Evolutionary conservation across 1,140 invertebrate genomes (phyloP).

Genomic region (Nasonia vitripennis): DNA sequence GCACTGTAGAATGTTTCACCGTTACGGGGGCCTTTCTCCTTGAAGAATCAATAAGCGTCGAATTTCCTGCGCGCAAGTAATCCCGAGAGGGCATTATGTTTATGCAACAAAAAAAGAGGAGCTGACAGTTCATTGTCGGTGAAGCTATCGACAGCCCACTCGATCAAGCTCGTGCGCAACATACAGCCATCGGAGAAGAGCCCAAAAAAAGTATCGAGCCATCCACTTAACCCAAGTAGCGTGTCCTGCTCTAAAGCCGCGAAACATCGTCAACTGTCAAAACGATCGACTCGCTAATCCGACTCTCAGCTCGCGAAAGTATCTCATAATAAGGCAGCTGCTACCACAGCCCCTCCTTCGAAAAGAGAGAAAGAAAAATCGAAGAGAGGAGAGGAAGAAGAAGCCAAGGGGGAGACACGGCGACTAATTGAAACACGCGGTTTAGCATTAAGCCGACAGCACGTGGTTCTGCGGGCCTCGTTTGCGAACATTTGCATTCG

Average conservation of each 20-base stretch:
- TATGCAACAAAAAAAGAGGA: background rate
- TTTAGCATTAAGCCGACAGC: constrained; percentile 3
- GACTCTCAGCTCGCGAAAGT: background rate
- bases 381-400: background rate
- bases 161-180: background rate
- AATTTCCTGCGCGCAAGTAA: no score
- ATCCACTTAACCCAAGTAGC: background rate
- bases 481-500: background rate
- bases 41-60: background rate
- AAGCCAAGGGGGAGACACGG: background rate
- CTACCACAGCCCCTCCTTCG: background rate
- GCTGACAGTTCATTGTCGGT: background rate
- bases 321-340: constrained; percentile 3
- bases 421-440: background rate
- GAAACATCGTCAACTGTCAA: background rate
- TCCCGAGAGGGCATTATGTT: no score
- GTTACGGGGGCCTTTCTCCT: background rate
- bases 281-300: background rate
- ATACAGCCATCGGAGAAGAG: background rate
- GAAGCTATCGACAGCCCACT: background rate
- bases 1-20: background rate
- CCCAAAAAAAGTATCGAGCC: background rate
- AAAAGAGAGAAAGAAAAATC: background rate
- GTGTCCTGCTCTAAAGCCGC: background rate
- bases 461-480: background rate